phyloP scores from a whole-genome alignment of 2,113 vertebrate genomes.

The Tautogolabrus adspersus region DNA sequence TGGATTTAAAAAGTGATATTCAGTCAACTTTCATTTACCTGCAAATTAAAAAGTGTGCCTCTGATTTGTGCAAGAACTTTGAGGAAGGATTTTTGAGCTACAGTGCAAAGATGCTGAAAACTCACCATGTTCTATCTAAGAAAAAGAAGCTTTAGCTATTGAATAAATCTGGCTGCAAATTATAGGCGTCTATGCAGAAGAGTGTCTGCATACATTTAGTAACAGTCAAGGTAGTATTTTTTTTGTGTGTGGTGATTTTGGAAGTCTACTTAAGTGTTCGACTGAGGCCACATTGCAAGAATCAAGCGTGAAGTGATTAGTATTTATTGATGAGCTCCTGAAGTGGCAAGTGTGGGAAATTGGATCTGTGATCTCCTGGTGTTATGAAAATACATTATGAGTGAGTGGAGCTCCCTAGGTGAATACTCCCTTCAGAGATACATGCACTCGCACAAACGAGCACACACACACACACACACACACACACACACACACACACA shows the following conservation, averaged over 20 bases:
- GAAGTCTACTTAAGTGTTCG: constrained; percentile 73
- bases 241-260: constrained; percentile 58
- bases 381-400: constrained; percentile 83
- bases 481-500: too few species aligned
- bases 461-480: too few species aligned
- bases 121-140: constrained; percentile 35
- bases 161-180: constrained; percentile 60
- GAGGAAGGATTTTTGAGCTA: constrained; percentile 39
- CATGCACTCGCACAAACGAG: not conserved
- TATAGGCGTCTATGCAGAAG: constrained; percentile 10
- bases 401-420: constrained; percentile 80
- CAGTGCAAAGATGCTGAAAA: constrained; percentile 28
- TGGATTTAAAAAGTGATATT: constrained; percentile 48
- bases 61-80: constrained; percentile 51
- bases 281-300: constrained; percentile 63
- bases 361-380: constrained; percentile 84
- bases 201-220: constrained; percentile 30
- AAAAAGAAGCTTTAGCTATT: constrained; percentile 43
- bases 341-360: constrained; percentile 86
- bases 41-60: constrained; percentile 35
- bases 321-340: constrained; percentile 86
- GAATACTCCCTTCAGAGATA: constrained; percentile 35
- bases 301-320: constrained; percentile 84
- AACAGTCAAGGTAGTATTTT: constrained; percentile 53
- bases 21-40: constrained; percentile 39